These are phyloP conservation scores for Pinna nobilis DNA, from an alignment of 1,140 invertebrate species.

Conservation along the genomic window DNA sequence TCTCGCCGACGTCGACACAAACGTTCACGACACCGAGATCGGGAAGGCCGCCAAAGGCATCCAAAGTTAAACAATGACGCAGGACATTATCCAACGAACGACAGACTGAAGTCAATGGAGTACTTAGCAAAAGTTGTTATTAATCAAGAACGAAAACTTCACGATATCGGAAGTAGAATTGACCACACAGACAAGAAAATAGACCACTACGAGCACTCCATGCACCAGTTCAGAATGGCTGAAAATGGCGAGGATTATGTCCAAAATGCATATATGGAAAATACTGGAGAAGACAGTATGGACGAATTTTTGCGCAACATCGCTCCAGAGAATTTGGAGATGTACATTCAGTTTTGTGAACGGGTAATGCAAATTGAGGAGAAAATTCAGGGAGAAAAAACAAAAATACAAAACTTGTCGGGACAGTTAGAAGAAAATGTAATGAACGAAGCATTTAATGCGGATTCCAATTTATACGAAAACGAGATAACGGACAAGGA, in stretches of 20 bases:
- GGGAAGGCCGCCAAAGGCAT: constrained; percentile 35
- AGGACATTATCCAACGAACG: constrained; percentile 31
- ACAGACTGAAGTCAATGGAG: constrained; percentile 75
- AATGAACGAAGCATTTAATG: constrained; percentile 34
- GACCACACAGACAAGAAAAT: constrained; percentile 87
- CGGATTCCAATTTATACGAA: constrained; percentile 1
- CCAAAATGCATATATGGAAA: constrained; percentile 84
- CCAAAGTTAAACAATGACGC: constrained; percentile 12
- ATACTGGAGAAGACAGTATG: constrained; percentile 71
- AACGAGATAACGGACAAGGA: constrained; percentile 73
- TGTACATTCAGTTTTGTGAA: constrained; percentile 81
- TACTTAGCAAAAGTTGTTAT: constrained; percentile 85
- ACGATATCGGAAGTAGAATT: constrained; percentile 80
- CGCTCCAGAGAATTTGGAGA: constrained; percentile 53
- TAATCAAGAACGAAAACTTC: constrained; percentile 88
- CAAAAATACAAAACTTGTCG: constrained; percentile 51
- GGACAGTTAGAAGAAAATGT: constrained; percentile 41
- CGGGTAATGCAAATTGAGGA: constrained; percentile 84
- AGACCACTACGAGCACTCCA: constrained; percentile 84
- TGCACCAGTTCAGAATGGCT: constrained; percentile 82
- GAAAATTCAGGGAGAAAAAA: constrained; percentile 81
- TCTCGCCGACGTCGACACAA: constrained; percentile 61
- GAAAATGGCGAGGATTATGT: constrained; percentile 88
- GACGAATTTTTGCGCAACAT: constrained; percentile 55
- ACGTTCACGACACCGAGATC: constrained; percentile 48